Evolutionary conservation across 2,888 invertebrate species (phyloP), one percentile per base, ranked within the genome.

Genomic region (Electrophaes corylata): DNA sequence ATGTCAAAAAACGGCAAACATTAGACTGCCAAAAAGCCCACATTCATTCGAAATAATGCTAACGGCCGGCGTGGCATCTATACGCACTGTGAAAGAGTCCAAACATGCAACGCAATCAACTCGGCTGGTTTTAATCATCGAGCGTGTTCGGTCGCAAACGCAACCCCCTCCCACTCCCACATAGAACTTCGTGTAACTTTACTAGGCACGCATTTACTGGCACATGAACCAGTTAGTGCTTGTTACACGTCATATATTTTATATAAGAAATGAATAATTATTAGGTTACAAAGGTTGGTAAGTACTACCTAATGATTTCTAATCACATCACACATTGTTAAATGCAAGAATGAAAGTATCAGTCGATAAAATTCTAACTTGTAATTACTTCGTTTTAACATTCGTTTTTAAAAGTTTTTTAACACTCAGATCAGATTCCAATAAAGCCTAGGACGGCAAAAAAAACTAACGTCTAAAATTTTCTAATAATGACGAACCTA

Each of bases 101-200:
- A 75, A 83, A 86, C 84, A 84, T 74, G 83, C 74, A 75, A 72
- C 73, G 81, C 84, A 86, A 88, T 87, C 84, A 86, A 86, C 79
- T 75, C 72, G 72, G 76, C 77, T 75, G 74, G 79, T 85, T 85
- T 86, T 86, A 86, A 85, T 87, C 81, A 86, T 81, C 77, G 79
- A 62, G 73, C 77, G 66, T 72, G 74, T 72, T 69, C 69, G 72
- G 73, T 73, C 67, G 71, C 69, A 63, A 62, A 64, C 68, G 70
- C 70, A 60, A 63, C 67, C 67, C 58, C 62, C 64, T 64, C 60
- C 62, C 59, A n/a, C n/a, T n/a, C n/a, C n/a, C 29, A 33, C 44
- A 53, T 47, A 45, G 20, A 56, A 45, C 16, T 49, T 41, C 33
- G 37, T 52, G 33, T 49, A n/a, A n/a, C n/a, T n/a, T n/a, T n/a